A percentile compares a stretch with the other conserved stretches of the same genome.
Conservation (phyloP, 2,113 vertebrate genomes). For the Acinonyx jubatus region DNA sequence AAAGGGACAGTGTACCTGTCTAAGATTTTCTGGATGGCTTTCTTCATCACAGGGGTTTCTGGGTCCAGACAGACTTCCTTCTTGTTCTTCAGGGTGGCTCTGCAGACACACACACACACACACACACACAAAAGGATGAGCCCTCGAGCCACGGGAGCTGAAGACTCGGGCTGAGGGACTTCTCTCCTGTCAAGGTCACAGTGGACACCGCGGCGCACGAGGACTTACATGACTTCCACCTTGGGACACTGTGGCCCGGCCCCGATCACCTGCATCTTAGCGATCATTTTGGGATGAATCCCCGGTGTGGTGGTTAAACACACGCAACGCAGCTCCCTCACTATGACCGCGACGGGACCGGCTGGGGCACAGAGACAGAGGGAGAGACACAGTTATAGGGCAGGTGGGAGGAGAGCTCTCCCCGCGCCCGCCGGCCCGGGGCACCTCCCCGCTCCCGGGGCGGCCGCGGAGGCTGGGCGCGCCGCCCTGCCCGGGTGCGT, state of each 20-base stretch:
- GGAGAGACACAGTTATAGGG: neutral
- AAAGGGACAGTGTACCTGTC: constrained; percentile 50
- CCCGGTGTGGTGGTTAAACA: neutral
- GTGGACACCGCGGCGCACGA: accelerated
- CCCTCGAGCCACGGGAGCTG: accelerated
- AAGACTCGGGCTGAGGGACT: neutral
- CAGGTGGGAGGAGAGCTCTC: neutral
- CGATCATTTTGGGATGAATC: constrained; percentile 43
- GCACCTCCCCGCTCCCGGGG: neutral
- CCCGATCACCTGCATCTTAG: constrained; percentile 33
- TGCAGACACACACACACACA: constrained; percentile 20
- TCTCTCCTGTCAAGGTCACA: neutral
- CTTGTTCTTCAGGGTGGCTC: constrained; percentile 67
- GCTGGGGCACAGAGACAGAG: neutral
- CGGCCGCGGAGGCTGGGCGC: neutral
- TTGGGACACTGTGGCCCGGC: constrained; percentile 57
- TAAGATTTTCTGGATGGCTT: constrained; percentile 61
- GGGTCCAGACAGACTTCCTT: constrained; percentile 74
- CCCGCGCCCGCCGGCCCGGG: no score
- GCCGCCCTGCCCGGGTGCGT: accelerated
- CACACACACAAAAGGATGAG: no score
- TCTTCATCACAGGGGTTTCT: constrained; percentile 65
- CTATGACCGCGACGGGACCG: accelerated
- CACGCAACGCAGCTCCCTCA: constrained; percentile 70
- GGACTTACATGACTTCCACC: constrained; percentile 72